Percentiles rank a stretch among this genome's conserved stretches.
Conservation (phyloP, 1,140 invertebrate species). For the Reticulitermes speratus region DNA sequence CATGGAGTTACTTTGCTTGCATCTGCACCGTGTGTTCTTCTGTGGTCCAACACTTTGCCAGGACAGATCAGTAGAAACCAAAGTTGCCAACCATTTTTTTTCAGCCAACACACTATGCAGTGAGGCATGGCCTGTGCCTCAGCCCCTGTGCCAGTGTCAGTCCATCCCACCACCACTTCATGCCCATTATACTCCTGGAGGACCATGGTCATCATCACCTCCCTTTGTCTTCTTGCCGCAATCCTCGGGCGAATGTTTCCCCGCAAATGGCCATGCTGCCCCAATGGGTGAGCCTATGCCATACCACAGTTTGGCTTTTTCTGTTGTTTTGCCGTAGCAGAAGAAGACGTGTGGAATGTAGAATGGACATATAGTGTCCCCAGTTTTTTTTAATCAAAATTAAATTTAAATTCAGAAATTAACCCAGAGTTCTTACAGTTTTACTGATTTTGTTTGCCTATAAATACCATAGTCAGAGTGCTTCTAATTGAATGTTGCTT, state of each 20-base stretch:
- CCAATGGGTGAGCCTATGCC: background rate
- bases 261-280: conserved; percentile 4
- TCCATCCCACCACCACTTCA: conserved; percentile 8
- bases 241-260: conserved; percentile 8
- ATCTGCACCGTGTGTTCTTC: background rate
- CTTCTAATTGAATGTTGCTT: conserved; percentile 14
- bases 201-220: background rate
- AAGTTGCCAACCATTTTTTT: background rate
- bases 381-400: background rate
- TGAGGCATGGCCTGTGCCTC: conserved; percentile 6
- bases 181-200: conserved; percentile 12
- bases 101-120: background rate
- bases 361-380: background rate
- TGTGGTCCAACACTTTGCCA: background rate
- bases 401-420: background rate
- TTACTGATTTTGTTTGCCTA: background rate
- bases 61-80: background rate
- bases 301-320: conserved; percentile 3
- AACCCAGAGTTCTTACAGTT: background rate
- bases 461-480: background rate
- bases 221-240: conserved; percentile 16
- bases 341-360: conserved; percentile 1
- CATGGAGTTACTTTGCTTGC: no score
- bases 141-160: conserved; percentile 4
- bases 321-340: background rate